These are phyloP conservation scores for Patella depressa DNA, from an alignment of 2,888 invertebrate genomes.

Conservation along the genomic window DNA sequence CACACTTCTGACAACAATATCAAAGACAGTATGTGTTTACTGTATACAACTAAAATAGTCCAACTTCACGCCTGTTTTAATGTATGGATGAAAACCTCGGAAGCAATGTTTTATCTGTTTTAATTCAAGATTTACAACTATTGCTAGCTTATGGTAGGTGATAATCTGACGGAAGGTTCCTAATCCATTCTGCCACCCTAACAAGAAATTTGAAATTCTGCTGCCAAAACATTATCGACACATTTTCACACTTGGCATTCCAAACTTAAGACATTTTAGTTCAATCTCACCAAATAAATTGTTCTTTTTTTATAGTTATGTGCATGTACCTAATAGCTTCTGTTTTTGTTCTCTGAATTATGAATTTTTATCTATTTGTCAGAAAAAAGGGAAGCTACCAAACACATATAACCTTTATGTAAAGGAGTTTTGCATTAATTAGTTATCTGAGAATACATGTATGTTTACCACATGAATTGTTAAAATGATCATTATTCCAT, in stretches of 20 bases:
- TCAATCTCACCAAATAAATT: too few relatives aligned
- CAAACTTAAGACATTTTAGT: too few relatives aligned
- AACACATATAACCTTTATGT: too few relatives aligned
- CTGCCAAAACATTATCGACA: slow-evolving; percentile 4
- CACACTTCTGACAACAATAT: slow-evolving; percentile 26
- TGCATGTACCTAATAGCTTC: too few relatives aligned
- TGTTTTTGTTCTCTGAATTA: too few relatives aligned
- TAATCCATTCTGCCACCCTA: slow-evolving; percentile 19
- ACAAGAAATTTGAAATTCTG: slow-evolving; percentile 12
- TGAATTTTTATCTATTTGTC: too few relatives aligned
- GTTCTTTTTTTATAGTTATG: too few relatives aligned
- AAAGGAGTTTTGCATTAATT: too few relatives aligned
- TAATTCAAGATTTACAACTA: slow-evolving; percentile 16
- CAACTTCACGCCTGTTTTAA: slow-evolving; percentile 12
- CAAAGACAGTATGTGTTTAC: slow-evolving; percentile 19
- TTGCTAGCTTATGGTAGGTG: slow-evolving; percentile 14
- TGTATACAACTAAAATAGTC: slow-evolving; percentile 14
- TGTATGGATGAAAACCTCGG: not conserved
- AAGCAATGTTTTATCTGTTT: slow-evolving; percentile 18
- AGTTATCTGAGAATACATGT: too few relatives aligned
- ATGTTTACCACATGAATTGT: too few relatives aligned
- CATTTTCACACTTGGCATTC: not conserved
- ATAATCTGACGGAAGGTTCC: slow-evolving; percentile 8
- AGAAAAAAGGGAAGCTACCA: too few relatives aligned
- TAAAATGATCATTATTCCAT: too few relatives aligned